Evolutionary conservation across 2,113 vertebrate genomes (phyloP).

Genomic region (Alouatta palliata): DNA sequence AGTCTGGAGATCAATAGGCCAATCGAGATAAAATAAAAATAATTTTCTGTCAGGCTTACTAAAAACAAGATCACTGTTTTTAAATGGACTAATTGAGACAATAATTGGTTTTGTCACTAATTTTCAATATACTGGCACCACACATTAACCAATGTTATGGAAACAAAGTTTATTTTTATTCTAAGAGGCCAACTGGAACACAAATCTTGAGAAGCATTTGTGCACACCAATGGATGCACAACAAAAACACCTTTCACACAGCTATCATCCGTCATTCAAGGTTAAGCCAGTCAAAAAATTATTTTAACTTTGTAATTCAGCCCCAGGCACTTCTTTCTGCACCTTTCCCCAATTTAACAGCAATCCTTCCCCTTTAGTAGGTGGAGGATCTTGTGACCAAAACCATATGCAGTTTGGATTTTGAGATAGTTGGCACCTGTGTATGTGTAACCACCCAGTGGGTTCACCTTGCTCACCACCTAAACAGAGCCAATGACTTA

Average conservation of each 20-base stretch:
- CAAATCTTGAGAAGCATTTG: not conserved
- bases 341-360: not conserved
- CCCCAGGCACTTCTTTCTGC: not conserved
- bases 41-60: not conserved
- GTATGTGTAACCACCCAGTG: no score
- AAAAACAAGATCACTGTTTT: not conserved
- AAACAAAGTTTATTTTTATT: not conserved
- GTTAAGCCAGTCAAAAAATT: not conserved
- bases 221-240: not conserved
- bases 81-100: not conserved
- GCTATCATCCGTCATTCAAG: not conserved
- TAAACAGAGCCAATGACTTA: not conserved
- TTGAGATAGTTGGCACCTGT: not conserved
- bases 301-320: not conserved
- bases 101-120: not conserved
- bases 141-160: not conserved
- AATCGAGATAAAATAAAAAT: constrained; percentile 9
- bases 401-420: not conserved
- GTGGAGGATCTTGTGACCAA: not conserved
- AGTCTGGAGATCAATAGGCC: not conserved
- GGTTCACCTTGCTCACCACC: no score
- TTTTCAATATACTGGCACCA: not conserved
- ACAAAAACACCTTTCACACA: not conserved
- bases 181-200: not conserved
- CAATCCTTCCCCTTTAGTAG: not conserved